Conservation (phyloP, 2,797 vertebrate species). For the Manis javanica region DNA sequence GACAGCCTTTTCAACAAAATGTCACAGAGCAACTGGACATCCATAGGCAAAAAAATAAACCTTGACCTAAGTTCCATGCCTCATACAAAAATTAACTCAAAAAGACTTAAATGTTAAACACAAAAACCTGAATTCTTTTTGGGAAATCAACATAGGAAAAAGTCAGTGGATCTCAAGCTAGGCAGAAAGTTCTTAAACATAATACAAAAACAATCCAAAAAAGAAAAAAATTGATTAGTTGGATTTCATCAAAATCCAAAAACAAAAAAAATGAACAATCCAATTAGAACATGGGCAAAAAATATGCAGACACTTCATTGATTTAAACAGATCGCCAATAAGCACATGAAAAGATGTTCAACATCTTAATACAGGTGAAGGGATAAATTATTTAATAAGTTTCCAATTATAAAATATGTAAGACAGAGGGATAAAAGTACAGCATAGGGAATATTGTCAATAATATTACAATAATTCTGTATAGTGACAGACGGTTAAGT, state of each 20-base stretch:
- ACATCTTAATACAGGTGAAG: background rate
- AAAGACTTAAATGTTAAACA: background rate
- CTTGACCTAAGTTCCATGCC: background rate
- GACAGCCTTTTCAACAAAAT: background rate
- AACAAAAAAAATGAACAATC: background rate
- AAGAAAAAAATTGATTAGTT: background rate
- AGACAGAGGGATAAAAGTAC: too few species aligned
- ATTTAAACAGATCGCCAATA: background rate
- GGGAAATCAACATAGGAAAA: background rate
- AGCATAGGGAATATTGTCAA: too few species aligned
- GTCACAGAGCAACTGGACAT: background rate
- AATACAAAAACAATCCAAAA: background rate
- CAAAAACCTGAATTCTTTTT: background rate
- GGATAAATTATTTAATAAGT: too few species aligned
- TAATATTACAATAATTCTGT: too few species aligned
- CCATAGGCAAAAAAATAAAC: background rate
- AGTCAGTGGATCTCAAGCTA: background rate
- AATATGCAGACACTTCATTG: background rate
- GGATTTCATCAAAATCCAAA: background rate
- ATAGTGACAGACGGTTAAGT: too few species aligned
- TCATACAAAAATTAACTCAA: constrained; percentile 24
- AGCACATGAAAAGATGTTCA: background rate
- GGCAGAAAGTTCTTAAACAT: background rate
- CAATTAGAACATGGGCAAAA: background rate
- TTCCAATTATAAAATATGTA: too few species aligned